Evolutionary conservation across 2,888 invertebrate genomes (phyloP).

Genomic region (Synanthedon andrenaeformis): DNA sequence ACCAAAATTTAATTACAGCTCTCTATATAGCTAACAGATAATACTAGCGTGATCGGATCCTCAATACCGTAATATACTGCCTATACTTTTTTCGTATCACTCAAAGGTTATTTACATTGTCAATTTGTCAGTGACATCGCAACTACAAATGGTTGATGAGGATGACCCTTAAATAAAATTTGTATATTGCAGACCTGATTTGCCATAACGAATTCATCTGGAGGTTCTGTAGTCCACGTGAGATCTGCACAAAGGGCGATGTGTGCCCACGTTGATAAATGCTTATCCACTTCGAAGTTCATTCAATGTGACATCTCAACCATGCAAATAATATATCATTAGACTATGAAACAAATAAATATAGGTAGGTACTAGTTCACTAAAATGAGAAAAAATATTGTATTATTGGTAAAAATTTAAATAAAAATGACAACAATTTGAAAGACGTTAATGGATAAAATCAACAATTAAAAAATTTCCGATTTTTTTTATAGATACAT

Average conservation of each 20-base stretch:
- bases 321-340: slow-evolving; percentile 53
- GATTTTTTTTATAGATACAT: slow-evolving; percentile 63
- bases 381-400: slow-evolving; percentile 57
- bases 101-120: too few species aligned
- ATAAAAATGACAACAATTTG: slow-evolving; percentile 65
- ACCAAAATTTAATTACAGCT: too few species aligned
- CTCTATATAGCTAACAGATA: too few species aligned
- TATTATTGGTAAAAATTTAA: slow-evolving; percentile 60
- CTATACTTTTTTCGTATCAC: too few species aligned
- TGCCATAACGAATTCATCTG: slow-evolving; percentile 61
- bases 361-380: slow-evolving; percentile 41
- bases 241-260: slow-evolving; percentile 67
- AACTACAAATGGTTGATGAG: too few species aligned
- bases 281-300: slow-evolving; percentile 66
- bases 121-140: too few species aligned
- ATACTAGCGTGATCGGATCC: too few species aligned
- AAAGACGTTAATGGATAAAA: slow-evolving; percentile 63
- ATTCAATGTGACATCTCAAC: slow-evolving; percentile 66
- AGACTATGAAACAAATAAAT: slow-evolving; percentile 53
- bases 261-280: slow-evolving; percentile 63
- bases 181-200: slow-evolving; percentile 42
- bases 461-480: slow-evolving; percentile 66
- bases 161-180: too few species aligned
- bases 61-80: too few species aligned
- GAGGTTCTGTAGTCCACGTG: slow-evolving; percentile 62